Percentiles rank a stretch among this genome's conserved stretches.
phyloP scores from a whole-genome alignment of 2,113 vertebrate genomes.

The Xyrauchen texanus region DNA sequence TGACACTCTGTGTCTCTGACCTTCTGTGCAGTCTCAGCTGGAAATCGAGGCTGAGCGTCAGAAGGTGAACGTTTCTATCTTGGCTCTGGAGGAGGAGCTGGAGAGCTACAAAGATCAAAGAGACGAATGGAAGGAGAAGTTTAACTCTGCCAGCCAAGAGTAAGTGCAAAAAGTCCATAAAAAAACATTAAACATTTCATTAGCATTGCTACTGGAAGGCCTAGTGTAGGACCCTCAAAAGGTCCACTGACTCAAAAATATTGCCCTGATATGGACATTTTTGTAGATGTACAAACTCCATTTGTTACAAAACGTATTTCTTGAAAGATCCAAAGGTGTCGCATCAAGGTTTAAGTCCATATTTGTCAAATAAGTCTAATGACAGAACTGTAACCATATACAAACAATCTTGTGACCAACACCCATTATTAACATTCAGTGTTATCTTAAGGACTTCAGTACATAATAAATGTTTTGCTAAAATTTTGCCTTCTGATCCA shows the following conservation, averaged over 20 bases:
- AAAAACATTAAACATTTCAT: not conserved
- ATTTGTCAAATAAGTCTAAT: constrained; percentile 42
- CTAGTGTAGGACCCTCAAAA: not conserved
- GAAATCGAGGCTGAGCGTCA: constrained; percentile 84
- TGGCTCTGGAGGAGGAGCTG: constrained; percentile 83
- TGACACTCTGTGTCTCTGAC: not conserved
- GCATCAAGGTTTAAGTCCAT: constrained; percentile 1
- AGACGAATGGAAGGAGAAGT: constrained; percentile 81
- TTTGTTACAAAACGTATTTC: not conserved
- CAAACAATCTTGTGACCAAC: constrained; percentile 23
- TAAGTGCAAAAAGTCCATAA: constrained; percentile 62
- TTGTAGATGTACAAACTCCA: too few species aligned
- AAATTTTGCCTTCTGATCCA: too few species aligned
- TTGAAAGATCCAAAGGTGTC: not conserved
- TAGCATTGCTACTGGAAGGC: not conserved
- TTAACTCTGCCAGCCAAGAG: constrained; percentile 82
- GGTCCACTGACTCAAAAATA: too few species aligned
- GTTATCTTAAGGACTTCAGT: not conserved
- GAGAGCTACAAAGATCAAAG: constrained; percentile 79
- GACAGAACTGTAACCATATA: constrained; percentile 1
- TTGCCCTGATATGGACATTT: too few species aligned
- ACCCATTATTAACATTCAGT: constrained; percentile 1
- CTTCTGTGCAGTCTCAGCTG: constrained; percentile 78
- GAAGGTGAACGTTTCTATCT: constrained; percentile 79
- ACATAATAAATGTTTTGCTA: not conserved